Evolutionary conservation across 2,888 invertebrate genomes (phyloP).

Genomic region (Dicranocentrus wangi): DNA sequence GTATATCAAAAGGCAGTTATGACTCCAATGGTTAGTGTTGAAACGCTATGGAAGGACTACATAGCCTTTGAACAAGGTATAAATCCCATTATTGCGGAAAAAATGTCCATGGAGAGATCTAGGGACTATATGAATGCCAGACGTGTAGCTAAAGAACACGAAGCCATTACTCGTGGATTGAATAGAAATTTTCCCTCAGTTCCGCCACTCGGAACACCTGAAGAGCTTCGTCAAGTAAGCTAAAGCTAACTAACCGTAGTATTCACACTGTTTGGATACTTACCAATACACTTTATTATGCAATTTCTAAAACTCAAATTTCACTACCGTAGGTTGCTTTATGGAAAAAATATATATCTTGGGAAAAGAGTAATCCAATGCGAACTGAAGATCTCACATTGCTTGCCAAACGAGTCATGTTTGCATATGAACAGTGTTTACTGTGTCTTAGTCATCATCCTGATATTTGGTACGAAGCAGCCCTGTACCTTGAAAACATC

Average conservation of each 20-base stretch:
- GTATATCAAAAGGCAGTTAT: constrained; percentile 96
- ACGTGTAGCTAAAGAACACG: constrained; percentile 95
- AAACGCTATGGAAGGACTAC: constrained; percentile 97
- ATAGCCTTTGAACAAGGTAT: constrained; percentile 96
- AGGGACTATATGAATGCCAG: constrained; percentile 98
- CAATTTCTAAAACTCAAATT: too few species aligned
- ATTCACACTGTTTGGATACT: too few species aligned
- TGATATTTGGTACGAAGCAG: constrained; percentile 99
- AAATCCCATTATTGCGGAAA: constrained; percentile 92
- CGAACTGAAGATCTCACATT: constrained; percentile 96
- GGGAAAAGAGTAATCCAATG: constrained; percentile 97
- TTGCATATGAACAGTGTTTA: constrained; percentile 98
- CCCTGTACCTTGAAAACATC: constrained; percentile 95
- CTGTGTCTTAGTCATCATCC: constrained; percentile 97
- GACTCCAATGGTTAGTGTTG: constrained; percentile 97
- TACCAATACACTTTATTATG: too few species aligned
- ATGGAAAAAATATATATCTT: constrained; percentile 98
- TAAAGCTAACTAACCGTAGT: too few species aligned
- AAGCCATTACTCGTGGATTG: constrained; percentile 93
- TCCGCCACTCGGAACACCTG: constrained; percentile 92
- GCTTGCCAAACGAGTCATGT: constrained; percentile 95
- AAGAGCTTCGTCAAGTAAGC: constrained; percentile 91
- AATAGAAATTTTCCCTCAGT: constrained; percentile 96
- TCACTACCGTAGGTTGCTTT: constrained; percentile 95
- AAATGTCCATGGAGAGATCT: constrained; percentile 97